Evolutionary conservation across 2,888 invertebrate genomes (phyloP), one percentile per base, ranked within the genome.

Genomic region (Gortyna flavago): DNA sequence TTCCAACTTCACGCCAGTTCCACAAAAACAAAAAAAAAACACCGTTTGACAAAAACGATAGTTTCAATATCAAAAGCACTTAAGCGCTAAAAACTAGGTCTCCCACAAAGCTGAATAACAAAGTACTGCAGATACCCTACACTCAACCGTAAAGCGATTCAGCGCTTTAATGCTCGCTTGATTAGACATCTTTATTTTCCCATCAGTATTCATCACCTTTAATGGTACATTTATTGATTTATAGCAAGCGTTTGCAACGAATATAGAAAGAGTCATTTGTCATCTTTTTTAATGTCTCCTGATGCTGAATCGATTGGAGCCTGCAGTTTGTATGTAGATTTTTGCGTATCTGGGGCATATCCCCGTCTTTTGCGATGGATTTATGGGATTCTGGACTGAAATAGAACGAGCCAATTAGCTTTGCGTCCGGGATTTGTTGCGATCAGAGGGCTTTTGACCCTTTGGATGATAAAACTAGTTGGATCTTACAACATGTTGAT

Each of bases 51-150:
- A 79, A 74, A 84, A 82, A 59, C 73, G 68, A 79, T 74, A 82
- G 74, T 82, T 79, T 74, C 73, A 79, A 85, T 85, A 85, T 82
- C 79, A 85, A 85, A 85, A 84, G 85, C 82, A 81, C 85, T 79
- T 72, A 71, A 62, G 72, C 67, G 82, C 82, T 79, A 62, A 82
- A 84, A 82, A 82, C 68, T 81, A 61, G 68, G n/a, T n/a, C 64
- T 75, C n/a, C 44, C 35, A 67, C 41, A 76, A 81, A 78, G 72
- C 72, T 81, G 76, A 61, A 74, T 66, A 72, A 85, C 72, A 75
- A 72, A 83, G 76, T 76, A 74, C 73, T 79, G 41, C 59, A 77
- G 72, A 75, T 78, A 64, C 18, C 57, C 32, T 67, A 78, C 67
- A 77, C 77, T 81, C 57, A 62, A 66, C 38, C 57, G 61, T 78